Conservation (phyloP, 2,888 invertebrate genomes). For the Osedax fenrisi region DNA sequence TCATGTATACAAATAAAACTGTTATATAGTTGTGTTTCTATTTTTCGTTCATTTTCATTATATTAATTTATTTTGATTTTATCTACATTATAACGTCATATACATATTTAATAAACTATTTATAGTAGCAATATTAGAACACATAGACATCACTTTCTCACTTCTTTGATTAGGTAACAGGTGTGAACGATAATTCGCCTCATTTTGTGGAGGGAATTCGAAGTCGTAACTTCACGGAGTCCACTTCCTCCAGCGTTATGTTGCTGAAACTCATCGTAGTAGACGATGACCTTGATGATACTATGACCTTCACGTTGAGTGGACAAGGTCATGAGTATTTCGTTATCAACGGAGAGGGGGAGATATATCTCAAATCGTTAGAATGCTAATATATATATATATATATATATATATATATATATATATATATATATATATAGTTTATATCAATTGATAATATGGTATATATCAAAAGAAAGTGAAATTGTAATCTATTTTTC, state of each 20-base stretch:
- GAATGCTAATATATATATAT: background rate
- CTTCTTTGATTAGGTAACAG: background rate
- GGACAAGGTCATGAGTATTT: background rate
- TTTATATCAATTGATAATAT: too few species aligned
- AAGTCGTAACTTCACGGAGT: background rate
- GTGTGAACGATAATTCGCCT: background rate
- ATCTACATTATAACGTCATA: too few species aligned
- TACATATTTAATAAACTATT: too few species aligned
- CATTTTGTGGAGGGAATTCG: background rate
- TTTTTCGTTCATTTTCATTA: too few species aligned
- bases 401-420: background rate
- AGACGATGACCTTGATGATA: background rate
- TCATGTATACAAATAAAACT: too few species aligned
- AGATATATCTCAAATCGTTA: background rate
- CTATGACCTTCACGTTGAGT: background rate
- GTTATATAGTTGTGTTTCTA: too few species aligned
- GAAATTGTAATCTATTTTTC: too few species aligned
- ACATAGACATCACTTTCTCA: too few species aligned
- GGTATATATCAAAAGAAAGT: too few species aligned
- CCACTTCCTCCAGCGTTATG: background rate
- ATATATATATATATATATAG: background rate
- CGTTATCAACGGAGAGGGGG: background rate
- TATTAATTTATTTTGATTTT: too few species aligned
- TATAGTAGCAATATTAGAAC: too few species aligned
- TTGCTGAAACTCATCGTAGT: background rate